Evolutionary conservation across 2,797 vertebrate genomes (phyloP), one percentile per base, ranked within the genome.

Genomic region (Tauraco hartlaubi): DNA sequence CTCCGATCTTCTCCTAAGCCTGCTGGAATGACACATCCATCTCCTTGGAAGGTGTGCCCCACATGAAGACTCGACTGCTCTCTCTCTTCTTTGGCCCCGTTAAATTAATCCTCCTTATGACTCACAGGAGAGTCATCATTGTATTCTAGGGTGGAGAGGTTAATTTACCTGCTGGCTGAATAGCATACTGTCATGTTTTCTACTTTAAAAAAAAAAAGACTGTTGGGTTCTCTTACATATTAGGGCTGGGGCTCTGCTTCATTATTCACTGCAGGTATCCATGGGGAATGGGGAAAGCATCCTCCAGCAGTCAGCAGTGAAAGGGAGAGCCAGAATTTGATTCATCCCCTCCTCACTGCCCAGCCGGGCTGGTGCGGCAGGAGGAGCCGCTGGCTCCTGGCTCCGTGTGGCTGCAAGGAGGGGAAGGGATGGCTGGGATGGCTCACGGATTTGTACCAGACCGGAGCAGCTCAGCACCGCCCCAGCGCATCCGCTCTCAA

Each of bases 21-120:
- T 68, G 59, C 52, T 55, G 77, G n/a, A 83, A 69, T 37, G 83
- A 46, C 37, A 63, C 5, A 61, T 6, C 59, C 74, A 55, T 43
- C 51, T 91, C 80, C 73, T 88, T 13, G 73, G 86, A 86, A 92
- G 80, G 71, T 91, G 92, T 49, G 48, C 41, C 61, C 52, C 59
- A 22, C 12, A 10, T 0, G 46, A 35, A 56, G 41, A 19, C 31
- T 22, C 19, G 39, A 37, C n/a, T 76, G 20, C 43, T 35, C 6
- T 0, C 23, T n/a, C 49, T 28, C 11, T 25, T 73, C 58, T 49
- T 23, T 22, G 49, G 43, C 51, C 28, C 37, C 0, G 3, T 58
- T 43, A 83, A 56, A 10, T 37, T 15, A 75, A 66, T 54, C 71
- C 41, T 78, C 28, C 55, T 44, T 4, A 1, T 76, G 93, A 49